Percentiles rank a stretch among this genome's conserved stretches.
Evolutionary conservation across 2,888 invertebrate species (phyloP).

Genomic region (Pinctada fucata): DNA sequence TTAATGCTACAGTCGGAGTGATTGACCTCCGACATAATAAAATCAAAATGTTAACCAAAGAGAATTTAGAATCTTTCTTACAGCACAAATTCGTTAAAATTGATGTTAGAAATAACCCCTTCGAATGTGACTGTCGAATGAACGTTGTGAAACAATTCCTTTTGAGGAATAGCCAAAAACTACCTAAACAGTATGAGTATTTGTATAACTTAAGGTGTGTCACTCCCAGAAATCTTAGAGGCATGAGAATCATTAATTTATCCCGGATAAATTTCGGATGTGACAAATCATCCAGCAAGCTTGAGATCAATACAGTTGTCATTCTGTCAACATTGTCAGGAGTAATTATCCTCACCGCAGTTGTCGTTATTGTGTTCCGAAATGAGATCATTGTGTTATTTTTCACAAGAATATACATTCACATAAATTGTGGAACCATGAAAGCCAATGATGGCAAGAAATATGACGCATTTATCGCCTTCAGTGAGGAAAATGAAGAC

Average conservation of each 20-base stretch:
- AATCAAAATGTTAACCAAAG: neutral
- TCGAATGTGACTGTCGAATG: slow-evolving; percentile 20
- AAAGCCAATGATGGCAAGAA: slow-evolving; percentile 46
- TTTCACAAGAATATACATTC: slow-evolving; percentile 51
- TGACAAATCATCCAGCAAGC: too few species aligned
- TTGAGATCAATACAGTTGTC: too few species aligned
- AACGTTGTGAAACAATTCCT: slow-evolving; percentile 5
- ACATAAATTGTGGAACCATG: slow-evolving; percentile 44
- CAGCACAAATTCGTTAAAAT: slow-evolving; percentile 19
- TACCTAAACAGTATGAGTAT: too few species aligned
- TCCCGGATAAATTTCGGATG: too few species aligned
- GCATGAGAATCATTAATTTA: too few species aligned
- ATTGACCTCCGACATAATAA: slow-evolving; percentile 21
- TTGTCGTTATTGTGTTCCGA: slow-evolving; percentile 40
- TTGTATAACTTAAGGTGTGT: too few species aligned
- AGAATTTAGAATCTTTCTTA: neutral
- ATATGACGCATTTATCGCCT: slow-evolving; percentile 94
- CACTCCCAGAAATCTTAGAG: too few species aligned
- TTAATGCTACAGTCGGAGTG: slow-evolving; percentile 8
- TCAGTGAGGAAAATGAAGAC: slow-evolving; percentile 86
- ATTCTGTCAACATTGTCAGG: too few species aligned
- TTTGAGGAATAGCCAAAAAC: slow-evolving; percentile 16
- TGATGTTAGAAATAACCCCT: slow-evolving; percentile 30
- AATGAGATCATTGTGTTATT: slow-evolving; percentile 52
- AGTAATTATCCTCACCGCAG: too few species aligned